Evolutionary conservation across 2,113 vertebrate genomes (phyloP), one percentile per base, ranked within the genome.

Genomic region (Hyaena hyaena): DNA sequence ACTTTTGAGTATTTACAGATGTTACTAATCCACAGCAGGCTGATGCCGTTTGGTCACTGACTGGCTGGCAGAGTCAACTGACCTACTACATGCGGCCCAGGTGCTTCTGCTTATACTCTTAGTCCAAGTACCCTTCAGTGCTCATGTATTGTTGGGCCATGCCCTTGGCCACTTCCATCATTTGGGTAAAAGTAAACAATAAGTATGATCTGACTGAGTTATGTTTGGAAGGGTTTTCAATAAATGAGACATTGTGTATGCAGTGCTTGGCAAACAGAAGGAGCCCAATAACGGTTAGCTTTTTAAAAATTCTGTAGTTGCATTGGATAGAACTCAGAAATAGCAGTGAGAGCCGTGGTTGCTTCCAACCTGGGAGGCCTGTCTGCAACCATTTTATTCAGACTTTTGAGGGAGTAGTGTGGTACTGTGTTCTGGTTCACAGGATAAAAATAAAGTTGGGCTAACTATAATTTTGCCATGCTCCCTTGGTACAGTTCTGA

Each of bases 161-260:
- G 71, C 35, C 71, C 53, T 93, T 28, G 79, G 65, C 88, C 45
- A 58, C 79, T 76, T 76, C 69, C 23, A 58, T 63, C 84, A 33
- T 74, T 90, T 88, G 76, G 43, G 28, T 48, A n/a, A 94, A 96
- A 92, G 65, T 53, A 84, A 97, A 93, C 50, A 91, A 5, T 65
- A 93, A 92, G 61, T 43, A 95, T 66, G 50, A 82, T 82, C 86
- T 92, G 69, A 90, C 55, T 28, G 45, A 86, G 80, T 89, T 95
- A 61, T 69, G 28, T 96, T 93, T 96, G 83, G 79, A 95, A 93
- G 76, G n/a, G 26, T 45, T 97, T 82, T 83, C 79, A 90, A 63
- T 83, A 95, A 95, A 53, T 5, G 16, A 96, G 74, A 91, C 84
- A 69, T 71, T 96, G 92, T 73, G 28, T 85, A 73, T 71, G 53